phyloP scores from a whole-genome alignment of 2,113 vertebrate genomes.

The Ciconia maguari region DNA sequence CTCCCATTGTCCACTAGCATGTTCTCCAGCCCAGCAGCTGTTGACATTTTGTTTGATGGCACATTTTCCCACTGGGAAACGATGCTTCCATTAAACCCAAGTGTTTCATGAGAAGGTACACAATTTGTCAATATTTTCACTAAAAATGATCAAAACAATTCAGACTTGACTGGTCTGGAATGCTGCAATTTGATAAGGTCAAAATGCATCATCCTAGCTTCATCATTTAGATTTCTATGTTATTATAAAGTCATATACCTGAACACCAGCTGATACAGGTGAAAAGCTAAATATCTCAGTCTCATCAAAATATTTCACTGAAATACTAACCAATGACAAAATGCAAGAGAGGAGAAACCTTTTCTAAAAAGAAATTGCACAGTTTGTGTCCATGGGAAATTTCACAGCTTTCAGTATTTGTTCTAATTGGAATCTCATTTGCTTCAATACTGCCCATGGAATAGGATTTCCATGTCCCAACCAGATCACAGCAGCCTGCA shows the following conservation, averaged over 20 bases:
- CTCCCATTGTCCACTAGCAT: constrained; percentile 29
- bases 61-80: constrained; percentile 9
- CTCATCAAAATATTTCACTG: neutral
- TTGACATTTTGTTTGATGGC: constrained; percentile 5
- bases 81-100: constrained; percentile 13
- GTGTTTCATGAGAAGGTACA: constrained; percentile 3
- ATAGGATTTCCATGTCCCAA: neutral
- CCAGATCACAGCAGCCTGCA: neutral
- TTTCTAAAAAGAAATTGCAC: neutral
- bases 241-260: neutral
- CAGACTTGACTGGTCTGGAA: neutral
- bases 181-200: neutral
- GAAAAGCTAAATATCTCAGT: neutral
- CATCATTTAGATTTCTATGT: neutral
- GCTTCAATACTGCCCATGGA: neutral
- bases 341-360: neutral
- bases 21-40: constrained; percentile 34
- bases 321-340: neutral
- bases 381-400: neutral
- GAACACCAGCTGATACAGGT: neutral
- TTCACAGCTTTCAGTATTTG: neutral
- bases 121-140: constrained; percentile 17
- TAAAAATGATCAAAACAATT: constrained; percentile 19
- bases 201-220: neutral
- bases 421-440: neutral